Evolutionary conservation across 1,140 invertebrate species (phyloP).

Genomic region (Solenopsis fugax): DNA sequence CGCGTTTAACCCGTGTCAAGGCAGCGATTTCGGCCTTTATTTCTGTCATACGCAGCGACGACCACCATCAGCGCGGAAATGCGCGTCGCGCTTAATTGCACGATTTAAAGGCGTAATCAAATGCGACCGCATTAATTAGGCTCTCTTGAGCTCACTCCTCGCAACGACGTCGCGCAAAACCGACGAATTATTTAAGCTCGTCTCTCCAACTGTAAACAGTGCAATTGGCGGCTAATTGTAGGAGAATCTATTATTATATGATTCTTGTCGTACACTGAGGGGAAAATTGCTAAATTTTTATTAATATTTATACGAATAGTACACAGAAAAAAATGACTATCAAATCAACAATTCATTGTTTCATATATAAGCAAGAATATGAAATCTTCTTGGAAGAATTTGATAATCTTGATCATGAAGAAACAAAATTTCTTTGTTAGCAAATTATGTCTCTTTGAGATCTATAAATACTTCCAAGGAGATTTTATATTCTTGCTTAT

Average conservation of each 20-base stretch:
- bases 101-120: conserved; percentile 53
- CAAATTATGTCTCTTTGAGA: no score
- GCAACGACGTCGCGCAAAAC: background rate
- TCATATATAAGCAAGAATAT: no score
- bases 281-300: no score
- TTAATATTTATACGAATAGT: no score
- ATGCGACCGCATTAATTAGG: background rate
- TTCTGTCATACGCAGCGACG: conserved; percentile 54
- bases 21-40: conserved; percentile 51
- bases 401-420: no score
- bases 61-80: conserved; percentile 25
- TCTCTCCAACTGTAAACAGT: background rate
- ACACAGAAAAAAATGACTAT: no score
- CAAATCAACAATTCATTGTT: no score
- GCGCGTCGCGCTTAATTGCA: conserved; percentile 51
- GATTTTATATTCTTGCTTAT: no score
- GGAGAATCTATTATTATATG: background rate
- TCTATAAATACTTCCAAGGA: no score
- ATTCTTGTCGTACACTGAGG: no score
- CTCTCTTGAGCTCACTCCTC: background rate
- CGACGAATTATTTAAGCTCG: background rate
- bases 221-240: background rate
- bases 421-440: no score
- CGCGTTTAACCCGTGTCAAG: conserved; percentile 45
- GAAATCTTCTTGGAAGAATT: no score